Evolutionary conservation across 2,888 invertebrate species (phyloP).

Genomic region (Drosophila algonquin): DNA sequence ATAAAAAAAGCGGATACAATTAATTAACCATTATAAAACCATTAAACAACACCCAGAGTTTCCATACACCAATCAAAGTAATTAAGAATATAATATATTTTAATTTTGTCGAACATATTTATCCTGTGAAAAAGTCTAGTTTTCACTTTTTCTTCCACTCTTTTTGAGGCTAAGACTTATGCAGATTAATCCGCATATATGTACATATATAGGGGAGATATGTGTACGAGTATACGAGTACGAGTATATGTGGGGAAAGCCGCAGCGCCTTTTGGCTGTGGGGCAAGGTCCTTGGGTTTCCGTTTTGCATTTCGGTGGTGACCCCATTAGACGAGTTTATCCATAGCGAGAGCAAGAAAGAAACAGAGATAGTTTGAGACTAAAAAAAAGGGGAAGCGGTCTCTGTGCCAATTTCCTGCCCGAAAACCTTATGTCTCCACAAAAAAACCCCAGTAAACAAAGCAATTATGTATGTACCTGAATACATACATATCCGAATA

Average conservation of each 20-base stretch:
- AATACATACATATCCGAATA: slow-evolving; percentile 4
- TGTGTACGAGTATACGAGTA: background rate
- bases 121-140: background rate
- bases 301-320: slow-evolving; percentile 37
- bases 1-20: too few relatives aligned
- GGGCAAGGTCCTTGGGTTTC: slow-evolving; percentile 40
- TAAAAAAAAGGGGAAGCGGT: slow-evolving; percentile 31
- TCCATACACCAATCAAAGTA: background rate
- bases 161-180: slow-evolving; percentile 33
- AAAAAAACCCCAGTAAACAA: slow-evolving; percentile 25
- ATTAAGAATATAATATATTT: background rate
- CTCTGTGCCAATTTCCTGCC: slow-evolving; percentile 31
- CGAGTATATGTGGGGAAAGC: slow-evolving; percentile 7
- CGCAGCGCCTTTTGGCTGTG: slow-evolving; percentile 34
- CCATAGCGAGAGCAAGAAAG: slow-evolving; percentile 2
- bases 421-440: slow-evolving; percentile 1
- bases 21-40: too few relatives aligned
- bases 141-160: slow-evolving; percentile 30
- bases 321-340: slow-evolving; percentile 31
- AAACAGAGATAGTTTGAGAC: background rate
- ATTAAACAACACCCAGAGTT: too few relatives aligned
- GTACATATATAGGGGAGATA: slow-evolving; percentile 2
- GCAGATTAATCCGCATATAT: slow-evolving; percentile 35
- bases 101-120: background rate
- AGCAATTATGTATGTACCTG: slow-evolving; percentile 30